Evolutionary conservation across 2,888 invertebrate species (phyloP).

Genomic region (Noctua janthe): DNA sequence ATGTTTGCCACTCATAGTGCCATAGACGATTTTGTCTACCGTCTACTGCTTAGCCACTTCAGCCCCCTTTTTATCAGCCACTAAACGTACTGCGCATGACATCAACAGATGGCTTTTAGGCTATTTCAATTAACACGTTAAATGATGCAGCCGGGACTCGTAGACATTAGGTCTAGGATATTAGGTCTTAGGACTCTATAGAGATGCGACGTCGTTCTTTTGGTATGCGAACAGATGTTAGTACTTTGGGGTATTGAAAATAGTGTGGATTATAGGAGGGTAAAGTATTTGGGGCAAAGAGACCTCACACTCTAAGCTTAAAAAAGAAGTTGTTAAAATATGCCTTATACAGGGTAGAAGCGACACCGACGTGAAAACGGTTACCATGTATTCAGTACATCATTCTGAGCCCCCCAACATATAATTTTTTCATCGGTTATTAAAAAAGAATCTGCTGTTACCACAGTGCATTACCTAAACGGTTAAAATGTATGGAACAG

Average conservation of each 20-base stretch:
- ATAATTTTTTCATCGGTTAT: too few relatives aligned
- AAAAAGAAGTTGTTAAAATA: neutral
- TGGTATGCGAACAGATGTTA: slow-evolving; percentile 61
- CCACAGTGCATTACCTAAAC: too few relatives aligned
- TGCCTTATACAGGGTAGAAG: neutral
- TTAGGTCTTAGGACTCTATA: too few relatives aligned
- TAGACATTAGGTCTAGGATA: slow-evolving; percentile 45
- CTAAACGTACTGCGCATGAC: slow-evolving; percentile 27
- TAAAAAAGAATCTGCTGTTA: too few relatives aligned
- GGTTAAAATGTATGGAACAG: too few relatives aligned
- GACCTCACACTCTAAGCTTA: neutral
- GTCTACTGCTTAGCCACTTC: neutral
- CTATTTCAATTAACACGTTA: slow-evolving; percentile 69
- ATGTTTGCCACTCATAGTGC: neutral
- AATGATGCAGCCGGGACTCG: slow-evolving; percentile 66
- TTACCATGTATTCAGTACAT: too few relatives aligned
- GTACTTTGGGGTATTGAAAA: neutral
- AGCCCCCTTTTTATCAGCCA: neutral
- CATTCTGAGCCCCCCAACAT: too few relatives aligned
- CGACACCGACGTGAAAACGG: too few relatives aligned
- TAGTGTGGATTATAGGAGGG: neutral
- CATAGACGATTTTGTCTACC: slow-evolving; percentile 1
- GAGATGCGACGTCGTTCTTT: slow-evolving; percentile 59
- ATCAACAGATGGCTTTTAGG: slow-evolving; percentile 18
- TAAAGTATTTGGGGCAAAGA: neutral